A percentile compares a stretch with the other conserved stretches of the same genome.
phyloP scores from a whole-genome alignment of 2,888 invertebrate genomes.

The Smittia sp. region DNA sequence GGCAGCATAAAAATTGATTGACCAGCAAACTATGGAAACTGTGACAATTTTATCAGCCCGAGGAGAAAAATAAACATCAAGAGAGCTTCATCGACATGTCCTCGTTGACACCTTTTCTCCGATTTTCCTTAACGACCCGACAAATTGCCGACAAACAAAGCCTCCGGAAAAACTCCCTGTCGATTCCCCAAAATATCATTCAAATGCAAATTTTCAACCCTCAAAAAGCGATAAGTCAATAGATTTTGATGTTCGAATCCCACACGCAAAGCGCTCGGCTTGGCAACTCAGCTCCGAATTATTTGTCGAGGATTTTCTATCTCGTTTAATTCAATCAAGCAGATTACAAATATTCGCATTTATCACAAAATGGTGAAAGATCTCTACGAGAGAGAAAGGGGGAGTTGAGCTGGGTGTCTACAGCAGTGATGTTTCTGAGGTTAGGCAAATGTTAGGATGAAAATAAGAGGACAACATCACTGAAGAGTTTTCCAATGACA shows the following conservation, averaged over 20 bases:
- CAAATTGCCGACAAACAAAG: not conserved
- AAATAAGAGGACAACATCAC: no score
- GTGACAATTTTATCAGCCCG: not conserved
- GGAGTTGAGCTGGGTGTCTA: not conserved
- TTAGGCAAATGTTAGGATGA: no score
- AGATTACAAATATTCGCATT: constrained; percentile 41
- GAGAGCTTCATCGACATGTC: not conserved
- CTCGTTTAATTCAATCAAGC: constrained; percentile 41
- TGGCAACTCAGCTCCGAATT: constrained; percentile 2
- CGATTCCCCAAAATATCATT: constrained; percentile 40
- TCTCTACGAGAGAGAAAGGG: constrained; percentile 8
- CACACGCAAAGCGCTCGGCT: not conserved
- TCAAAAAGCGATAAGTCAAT: constrained; percentile 42
- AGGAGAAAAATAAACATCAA: not conserved
- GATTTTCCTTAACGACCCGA: not conserved
- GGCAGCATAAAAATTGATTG: constrained; percentile 9
- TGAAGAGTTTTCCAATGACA: no score
- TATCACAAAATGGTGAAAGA: constrained; percentile 41
- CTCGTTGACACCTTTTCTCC: not conserved
- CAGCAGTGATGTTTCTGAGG: no score
- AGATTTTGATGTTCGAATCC: constrained; percentile 30
- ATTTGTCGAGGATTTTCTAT: constrained; percentile 41
- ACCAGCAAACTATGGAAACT: not conserved
- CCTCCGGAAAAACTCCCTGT: not conserved
- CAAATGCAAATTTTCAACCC: constrained; percentile 34